Base-by-base conservation (phyloP, 2,797 vertebrate genomes). In the Arnoldichthys spilopterus region DNA sequence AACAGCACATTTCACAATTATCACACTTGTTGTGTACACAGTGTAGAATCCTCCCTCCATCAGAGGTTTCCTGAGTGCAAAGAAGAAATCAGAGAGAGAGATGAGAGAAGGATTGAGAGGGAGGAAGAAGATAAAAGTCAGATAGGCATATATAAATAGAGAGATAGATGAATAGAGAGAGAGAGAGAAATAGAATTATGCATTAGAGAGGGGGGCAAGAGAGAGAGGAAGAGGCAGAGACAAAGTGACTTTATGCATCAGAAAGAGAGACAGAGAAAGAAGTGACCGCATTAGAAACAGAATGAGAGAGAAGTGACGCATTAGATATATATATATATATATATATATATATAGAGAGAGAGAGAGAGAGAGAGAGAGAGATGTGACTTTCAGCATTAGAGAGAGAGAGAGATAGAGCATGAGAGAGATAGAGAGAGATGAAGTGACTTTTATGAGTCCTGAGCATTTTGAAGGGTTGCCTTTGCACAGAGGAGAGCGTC, bases 401-500 rank as follows among this genome's bases (percentile, higher is more conserved):
- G 53, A n/a, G 53, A 56, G 22, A 56, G 53, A 56, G 53, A 11
- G 22, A 26, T 3, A 56, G 1, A 54, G 20, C 22, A 0, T 1
- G n/a, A 56, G 49, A 56, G 16, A 37, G 22, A 58, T 20, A 16
- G 30, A 24, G 54, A 58, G 30, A 0, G 30, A 24, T 0, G 12
- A 24, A 64, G 51, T 58, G 67, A 70, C 67, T 66, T 62, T 59
- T 47, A 45, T 24, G 62, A 13, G 18, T 40, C 20, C 49, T 22
- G 16, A 24, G 13, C n/a, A n/a, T 49, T 76, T 20, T 20, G 4
- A 72, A 18, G 64, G 18, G 56, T n/a, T 71, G 49, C 61, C 34
- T 30, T 15, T 6, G 15, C 45, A 49, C 12, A 1, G 22, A 9
- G 13, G 7, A 28, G 47, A 34, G 24, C 3, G 59, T 22, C 26